Evolutionary conservation across 2,888 invertebrate species (phyloP), one percentile per base, ranked within the genome.

Genomic region (Drosophila stalkeri): DNA sequence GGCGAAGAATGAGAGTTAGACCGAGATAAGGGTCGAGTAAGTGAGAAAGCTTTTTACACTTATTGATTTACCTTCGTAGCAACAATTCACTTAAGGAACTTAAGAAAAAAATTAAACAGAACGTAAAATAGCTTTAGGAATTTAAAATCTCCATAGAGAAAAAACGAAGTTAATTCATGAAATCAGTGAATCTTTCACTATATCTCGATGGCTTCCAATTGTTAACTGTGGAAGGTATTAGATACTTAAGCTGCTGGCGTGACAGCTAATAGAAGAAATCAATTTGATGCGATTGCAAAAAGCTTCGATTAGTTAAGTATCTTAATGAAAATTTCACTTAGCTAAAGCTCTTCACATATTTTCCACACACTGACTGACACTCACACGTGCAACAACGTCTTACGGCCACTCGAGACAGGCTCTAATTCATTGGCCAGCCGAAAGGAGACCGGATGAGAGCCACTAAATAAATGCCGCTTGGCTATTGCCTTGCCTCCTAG

Each of bases 391-490:
- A 41, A 27, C 27, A 11, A 8, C 31, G 6, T 16, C 12, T 49
- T 43, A 31, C 23, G 16, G 54, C 52, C 59, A 37, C 44, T 64
- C 37, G 37, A 69, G 57, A 44, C 43, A 12, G 39, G 44, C 43
- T 47, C 67, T 71, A 80, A 67, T 75, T 75, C 75, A 77, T 77
- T 67, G 72, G 64, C 35, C 57, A 44, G 20, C 62, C 39, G 23
- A 62, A 62, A 57, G 60, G 35, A 47, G 18, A 74, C 46, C 71
- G 75, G 71, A 82, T 66, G 70, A 55, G 69, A 70, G 49, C 64
- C 62, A 72, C 78, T 78, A 86, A 88, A 86, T 89, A 84, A 89
- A 83, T 86, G 84, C 79, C 72, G 66, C 59, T 74, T 60, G 54
- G 62, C 74, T 43, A 65, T 74, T 55, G 59, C 43, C 60, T 31